Evolutionary conservation across 2,888 invertebrate genomes (phyloP), one percentile per base, ranked within the genome.

Genomic region (Ethmia dodecea): DNA sequence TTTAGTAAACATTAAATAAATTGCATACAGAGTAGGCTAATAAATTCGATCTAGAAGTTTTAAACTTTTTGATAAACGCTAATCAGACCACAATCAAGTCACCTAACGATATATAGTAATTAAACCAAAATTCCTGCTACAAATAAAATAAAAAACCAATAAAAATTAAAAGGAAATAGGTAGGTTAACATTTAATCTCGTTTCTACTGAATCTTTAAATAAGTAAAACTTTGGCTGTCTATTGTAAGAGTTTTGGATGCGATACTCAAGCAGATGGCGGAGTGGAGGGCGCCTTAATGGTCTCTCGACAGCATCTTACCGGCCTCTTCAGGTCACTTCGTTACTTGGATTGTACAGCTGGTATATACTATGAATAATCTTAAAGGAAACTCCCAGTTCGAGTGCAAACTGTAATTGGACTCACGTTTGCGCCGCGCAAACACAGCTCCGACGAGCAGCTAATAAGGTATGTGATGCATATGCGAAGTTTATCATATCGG

Each of bases 251-350:
- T 68, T 40, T 35, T 72, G 73, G 77, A 74, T 69, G 73, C 72
- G 68, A 72, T 73, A 60, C 76, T 81, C 67, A 71, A 80, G 75
- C 63, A 75, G 80, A 81, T 78, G 75, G 76, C 73, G 75, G 70
- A 66, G 66, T 26, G 64, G 60, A 77, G 77, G 72, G 66, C 57
- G 68, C 77, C 63, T 73, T 84, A 84, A 84, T 84, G 84, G 84
- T 76, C 84, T 83, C 83, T 84, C 52, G 70, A 76, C 69, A 61
- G 56, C n/a, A 66, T 72, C 79, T 80, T 69, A 61, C 67, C 53
- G 63, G 52, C 66, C 71, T 54, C 84, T 84, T 52, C 74, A 80
- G 78, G 80, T 79, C 80, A 79, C 84, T 84, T 84, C 81, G 84
- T 84, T 84, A 83, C 76, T 74, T 55, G 68, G 61, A 73, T 79